phyloP scores from a whole-genome alignment of 2,797 vertebrate genomes.

The Gorsachius magnificus region DNA sequence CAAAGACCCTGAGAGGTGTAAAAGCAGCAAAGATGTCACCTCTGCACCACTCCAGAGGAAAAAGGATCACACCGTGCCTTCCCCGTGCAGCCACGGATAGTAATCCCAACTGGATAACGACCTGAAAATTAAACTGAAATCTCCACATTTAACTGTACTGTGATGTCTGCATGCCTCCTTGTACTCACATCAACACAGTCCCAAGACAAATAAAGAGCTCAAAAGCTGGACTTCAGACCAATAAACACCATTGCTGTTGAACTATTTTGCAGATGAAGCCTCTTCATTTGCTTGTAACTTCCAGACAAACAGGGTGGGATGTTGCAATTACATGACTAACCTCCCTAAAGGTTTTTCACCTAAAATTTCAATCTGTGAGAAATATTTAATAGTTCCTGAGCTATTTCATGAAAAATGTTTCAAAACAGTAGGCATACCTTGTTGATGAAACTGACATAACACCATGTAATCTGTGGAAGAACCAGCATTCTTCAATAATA shows the following conservation, averaged over 20 bases:
- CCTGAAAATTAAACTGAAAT: neutral
- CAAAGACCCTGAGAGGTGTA: neutral
- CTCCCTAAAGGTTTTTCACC: neutral
- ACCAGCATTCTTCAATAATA: neutral
- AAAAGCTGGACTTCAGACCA: constrained; percentile 27
- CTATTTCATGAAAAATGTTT: neutral
- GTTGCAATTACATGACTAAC: neutral
- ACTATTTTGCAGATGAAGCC: neutral
- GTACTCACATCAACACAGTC: neutral
- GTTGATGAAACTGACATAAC: neutral
- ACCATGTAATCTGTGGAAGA: neutral
- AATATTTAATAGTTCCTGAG: neutral
- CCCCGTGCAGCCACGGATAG: neutral
- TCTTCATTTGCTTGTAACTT: neutral
- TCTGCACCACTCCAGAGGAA: rapidly evolving
- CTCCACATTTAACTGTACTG: neutral
- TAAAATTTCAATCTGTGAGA: neutral
- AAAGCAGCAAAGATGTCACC: neutral
- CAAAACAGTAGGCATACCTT: neutral
- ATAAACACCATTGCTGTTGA: neutral
- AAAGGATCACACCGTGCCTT: neutral
- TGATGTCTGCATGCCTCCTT: neutral
- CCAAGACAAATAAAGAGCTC: constrained; percentile 17
- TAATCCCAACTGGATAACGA: neutral
- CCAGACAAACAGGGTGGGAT: neutral